Evolutionary conservation across 2,888 invertebrate genomes (phyloP), one percentile per base, ranked within the genome.

Genomic region (Troides oblongomaculatus): DNA sequence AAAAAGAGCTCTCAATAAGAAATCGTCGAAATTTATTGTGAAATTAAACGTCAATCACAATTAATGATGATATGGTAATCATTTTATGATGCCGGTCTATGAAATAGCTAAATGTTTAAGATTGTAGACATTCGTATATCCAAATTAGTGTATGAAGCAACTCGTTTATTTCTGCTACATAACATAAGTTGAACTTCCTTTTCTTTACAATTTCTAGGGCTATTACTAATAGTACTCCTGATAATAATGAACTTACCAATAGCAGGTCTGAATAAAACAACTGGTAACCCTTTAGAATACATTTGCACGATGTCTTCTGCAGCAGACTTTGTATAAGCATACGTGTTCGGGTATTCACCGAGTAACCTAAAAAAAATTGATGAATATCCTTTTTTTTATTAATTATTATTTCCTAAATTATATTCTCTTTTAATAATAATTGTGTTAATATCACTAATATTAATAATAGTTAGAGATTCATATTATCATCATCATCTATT

Each of bases 241-340:
- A 39, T 39, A 10, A 10, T 39, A 39, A 53, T 17, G 23, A 59
- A 68, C 79, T 92, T 92, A 97, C 97, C 97, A 78, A 99, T 98
- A 0, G 99, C 97, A 4, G 99, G 99, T 75, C 99, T 93, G 67
- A 97, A 95, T 69, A 99, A 94, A 17, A 96, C 96, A 0, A 97
- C 93, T 0, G 98, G 99, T 7, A 98, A 86, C 64, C 94, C 94
- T 18, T 93, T 90, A 0, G 95, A 94, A 81, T 96, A 96, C 75
- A 95, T 95, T 62, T 93, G 90, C 1, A 99, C 95, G 39, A 98
- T 86, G 75, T 96, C 95, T 88, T 99, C 99, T 1, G 97, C 97
- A 62, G 98, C 92, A 14, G 97, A 96, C 86, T 99, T 99, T 2
- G 98, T 98, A 84, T 96, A 98, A 0, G 98, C 97, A 89, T 99